phyloP scores from a whole-genome alignment of 2,113 vertebrate genomes.

The Athene noctua region DNA sequence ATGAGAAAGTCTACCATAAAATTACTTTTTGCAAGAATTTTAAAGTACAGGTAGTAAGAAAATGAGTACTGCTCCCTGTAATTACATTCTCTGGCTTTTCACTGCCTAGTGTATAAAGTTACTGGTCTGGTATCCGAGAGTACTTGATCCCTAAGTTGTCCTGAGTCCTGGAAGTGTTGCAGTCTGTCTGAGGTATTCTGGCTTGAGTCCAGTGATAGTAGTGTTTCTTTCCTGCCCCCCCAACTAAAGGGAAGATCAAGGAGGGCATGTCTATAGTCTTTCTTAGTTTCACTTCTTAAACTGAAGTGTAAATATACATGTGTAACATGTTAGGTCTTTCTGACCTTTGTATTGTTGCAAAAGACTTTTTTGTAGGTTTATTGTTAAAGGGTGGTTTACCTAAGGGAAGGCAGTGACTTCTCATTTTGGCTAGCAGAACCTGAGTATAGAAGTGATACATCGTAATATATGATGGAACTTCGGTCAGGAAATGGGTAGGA shows the following conservation, averaged over 20 bases:
- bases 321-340: neutral
- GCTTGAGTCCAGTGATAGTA: neutral
- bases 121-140: neutral
- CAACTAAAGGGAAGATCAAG: neutral
- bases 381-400: neutral
- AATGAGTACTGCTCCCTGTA: neutral
- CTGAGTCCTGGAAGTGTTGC: neutral
- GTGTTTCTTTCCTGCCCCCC: neutral
- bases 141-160: neutral
- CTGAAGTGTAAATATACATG: neutral
- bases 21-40: neutral
- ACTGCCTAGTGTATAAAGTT: neutral
- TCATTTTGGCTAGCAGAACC: neutral
- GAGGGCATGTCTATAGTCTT: neutral
- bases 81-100: neutral
- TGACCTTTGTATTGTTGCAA: neutral
- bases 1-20: neutral
- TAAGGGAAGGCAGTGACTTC: neutral
- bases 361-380: neutral
- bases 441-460: neutral
- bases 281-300: neutral
- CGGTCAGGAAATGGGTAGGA: neutral
- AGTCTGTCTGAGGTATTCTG: neutral
- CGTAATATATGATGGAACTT: neutral
- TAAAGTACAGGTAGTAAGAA: neutral